phyloP scores from a whole-genome alignment of 2,113 vertebrate species.

The Trochalopteron elliotii region DNA sequence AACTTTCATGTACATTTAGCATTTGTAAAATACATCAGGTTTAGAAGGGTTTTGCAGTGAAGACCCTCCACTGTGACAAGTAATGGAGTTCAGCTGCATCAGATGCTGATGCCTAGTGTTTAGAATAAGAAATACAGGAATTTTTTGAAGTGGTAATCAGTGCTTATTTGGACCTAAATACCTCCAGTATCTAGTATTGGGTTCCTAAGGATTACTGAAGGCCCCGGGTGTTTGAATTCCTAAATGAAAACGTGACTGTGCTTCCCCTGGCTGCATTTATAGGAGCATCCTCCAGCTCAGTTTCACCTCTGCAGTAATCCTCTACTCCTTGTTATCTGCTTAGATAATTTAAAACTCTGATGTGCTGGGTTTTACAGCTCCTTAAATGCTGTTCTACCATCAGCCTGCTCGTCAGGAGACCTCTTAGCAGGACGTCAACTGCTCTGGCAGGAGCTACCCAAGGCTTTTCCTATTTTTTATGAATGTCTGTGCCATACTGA shows the following conservation, averaged over 20 bases:
- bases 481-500: rapidly evolving
- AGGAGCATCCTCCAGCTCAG: background rate
- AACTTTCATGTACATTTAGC: background rate
- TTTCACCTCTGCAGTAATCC: background rate
- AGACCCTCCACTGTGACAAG: background rate
- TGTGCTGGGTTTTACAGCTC: background rate
- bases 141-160: background rate
- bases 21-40: background rate
- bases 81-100: background rate
- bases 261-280: background rate
- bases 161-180: background rate
- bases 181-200: background rate
- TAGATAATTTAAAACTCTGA: background rate
- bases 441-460: background rate
- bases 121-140: background rate
- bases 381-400: background rate
- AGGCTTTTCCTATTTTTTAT: background rate
- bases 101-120: background rate
- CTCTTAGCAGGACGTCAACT: background rate
- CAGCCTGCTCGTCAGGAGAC: background rate
- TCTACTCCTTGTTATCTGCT: background rate
- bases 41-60: background rate
- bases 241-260: background rate
- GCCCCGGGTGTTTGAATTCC: background rate
- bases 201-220: background rate